Evolutionary conservation across 2,888 invertebrate species (phyloP).

Genomic region (Xylota segnis): DNA sequence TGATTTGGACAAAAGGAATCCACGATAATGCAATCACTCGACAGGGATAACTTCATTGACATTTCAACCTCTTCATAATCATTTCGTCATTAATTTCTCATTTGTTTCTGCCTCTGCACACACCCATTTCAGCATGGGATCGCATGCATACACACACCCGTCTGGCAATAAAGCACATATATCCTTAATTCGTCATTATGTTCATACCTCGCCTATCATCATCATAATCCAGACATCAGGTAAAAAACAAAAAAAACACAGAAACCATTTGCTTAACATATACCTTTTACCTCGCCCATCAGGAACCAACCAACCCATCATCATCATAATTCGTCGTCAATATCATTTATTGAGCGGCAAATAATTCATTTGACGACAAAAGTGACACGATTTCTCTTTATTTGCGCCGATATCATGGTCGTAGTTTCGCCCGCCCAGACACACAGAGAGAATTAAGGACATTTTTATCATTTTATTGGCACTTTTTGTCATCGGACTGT

Average conservation of each 20-base stretch:
- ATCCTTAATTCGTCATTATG: constrained; percentile 53
- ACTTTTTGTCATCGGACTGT: constrained; percentile 55
- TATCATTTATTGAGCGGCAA: constrained; percentile 71
- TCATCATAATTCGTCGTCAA: constrained; percentile 55
- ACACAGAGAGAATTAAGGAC: constrained; percentile 54
- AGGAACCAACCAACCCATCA: constrained; percentile 46
- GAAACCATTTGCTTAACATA: constrained; percentile 39
- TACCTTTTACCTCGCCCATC: constrained; percentile 59
- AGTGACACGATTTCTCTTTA: constrained; percentile 71
- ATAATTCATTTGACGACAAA: constrained; percentile 73
- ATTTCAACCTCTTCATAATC: constrained; percentile 51
- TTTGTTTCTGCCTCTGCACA: constrained; percentile 1
- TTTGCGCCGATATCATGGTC: constrained; percentile 58
- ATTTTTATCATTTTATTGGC: constrained; percentile 60
- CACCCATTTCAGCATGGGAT: background rate
- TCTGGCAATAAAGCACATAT: constrained; percentile 49
- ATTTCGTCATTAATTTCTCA: constrained; percentile 57
- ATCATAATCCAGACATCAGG: constrained; percentile 56
- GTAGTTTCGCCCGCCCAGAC: constrained; percentile 51
- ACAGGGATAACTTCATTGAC: constrained; percentile 61
- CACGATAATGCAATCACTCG: constrained; percentile 10
- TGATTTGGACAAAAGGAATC: constrained; percentile 25
- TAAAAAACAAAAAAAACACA: constrained; percentile 16
- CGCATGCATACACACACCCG: constrained; percentile 8
- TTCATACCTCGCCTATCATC: constrained; percentile 42